Percentiles rank a stretch among this genome's conserved stretches.
Evolutionary conservation across 2,888 invertebrate species (phyloP).

Genomic region (Ochropleura plecta): DNA sequence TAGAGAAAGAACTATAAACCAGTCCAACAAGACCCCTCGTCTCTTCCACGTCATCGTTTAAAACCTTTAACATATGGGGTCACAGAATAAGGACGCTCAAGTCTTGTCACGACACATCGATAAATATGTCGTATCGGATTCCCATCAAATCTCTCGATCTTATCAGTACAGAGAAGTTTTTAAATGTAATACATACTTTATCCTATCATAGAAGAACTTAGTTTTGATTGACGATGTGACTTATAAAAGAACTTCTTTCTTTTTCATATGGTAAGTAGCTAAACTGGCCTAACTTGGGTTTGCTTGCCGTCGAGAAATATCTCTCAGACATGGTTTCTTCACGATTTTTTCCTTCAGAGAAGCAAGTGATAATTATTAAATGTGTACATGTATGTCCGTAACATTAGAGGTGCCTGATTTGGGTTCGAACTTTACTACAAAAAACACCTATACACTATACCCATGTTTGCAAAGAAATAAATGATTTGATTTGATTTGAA

Average conservation of each 20-base stretch:
- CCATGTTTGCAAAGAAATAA: too few species aligned
- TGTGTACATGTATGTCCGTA: too few species aligned
- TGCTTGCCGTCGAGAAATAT: too few species aligned
- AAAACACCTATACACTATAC: too few species aligned
- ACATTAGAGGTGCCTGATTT: too few species aligned
- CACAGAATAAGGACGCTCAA: conserved; percentile 61
- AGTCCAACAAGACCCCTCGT: conserved; percentile 51
- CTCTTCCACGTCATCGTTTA: conserved; percentile 63
- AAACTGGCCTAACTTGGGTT: too few species aligned
- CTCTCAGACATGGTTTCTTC: too few species aligned
- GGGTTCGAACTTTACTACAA: too few species aligned
- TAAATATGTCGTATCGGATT: conserved; percentile 71
- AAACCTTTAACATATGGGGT: conserved; percentile 69
- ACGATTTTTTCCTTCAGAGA: too few species aligned
- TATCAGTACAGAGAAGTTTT: conserved; percentile 62
- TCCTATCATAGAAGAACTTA: conserved; percentile 32
- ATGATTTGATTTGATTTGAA: too few species aligned
- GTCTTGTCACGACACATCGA: conserved; percentile 72
- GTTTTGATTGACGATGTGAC: conserved; percentile 39
- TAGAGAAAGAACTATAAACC: conserved; percentile 44
- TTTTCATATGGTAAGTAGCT: too few species aligned
- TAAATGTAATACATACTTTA: conserved; percentile 61
- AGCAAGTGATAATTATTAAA: too few species aligned
- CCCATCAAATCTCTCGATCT: conserved; percentile 70
- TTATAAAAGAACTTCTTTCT: conserved; percentile 24